Percentiles rank a stretch among this genome's conserved stretches.
Conservation (phyloP, 2,113 vertebrate species). For the Halcyon senegalensis region DNA sequence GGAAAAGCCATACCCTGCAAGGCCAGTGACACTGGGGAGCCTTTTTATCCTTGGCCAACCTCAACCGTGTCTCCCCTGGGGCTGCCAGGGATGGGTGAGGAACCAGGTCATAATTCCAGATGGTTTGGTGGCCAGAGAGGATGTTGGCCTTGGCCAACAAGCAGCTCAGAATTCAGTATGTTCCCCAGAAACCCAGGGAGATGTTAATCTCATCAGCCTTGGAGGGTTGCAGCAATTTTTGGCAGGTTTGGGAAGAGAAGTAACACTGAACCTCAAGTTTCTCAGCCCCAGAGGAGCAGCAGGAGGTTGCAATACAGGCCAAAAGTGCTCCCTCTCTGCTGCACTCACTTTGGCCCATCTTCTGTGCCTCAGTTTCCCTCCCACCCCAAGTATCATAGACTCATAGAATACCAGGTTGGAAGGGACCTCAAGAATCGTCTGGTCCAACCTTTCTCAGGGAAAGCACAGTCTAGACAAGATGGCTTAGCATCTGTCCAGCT, state of each 20-base stretch:
- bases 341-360: too few species aligned
- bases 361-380: background rate
- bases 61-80: rapidly evolving
- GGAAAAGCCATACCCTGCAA: background rate
- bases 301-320: background rate
- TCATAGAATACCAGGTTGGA: background rate
- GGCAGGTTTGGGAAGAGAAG: background rate
- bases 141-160: background rate
- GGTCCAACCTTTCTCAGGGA: background rate
- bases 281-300: background rate
- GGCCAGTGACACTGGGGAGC: background rate
- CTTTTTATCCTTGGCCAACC: background rate
- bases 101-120: background rate
- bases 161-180: background rate
- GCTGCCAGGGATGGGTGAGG: background rate
- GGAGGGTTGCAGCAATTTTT: background rate
- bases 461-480: background rate
- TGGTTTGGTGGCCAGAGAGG: background rate
- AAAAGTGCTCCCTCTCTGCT: background rate
- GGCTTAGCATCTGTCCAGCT: background rate
- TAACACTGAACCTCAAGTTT: background rate
- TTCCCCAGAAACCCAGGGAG: background rate
- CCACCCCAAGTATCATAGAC: background rate
- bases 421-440: background rate
- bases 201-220: background rate